Percentiles rank a stretch among this genome's conserved stretches.
phyloP scores from a whole-genome alignment of 2,888 invertebrate genomes.

The Diadegma fenestrale region DNA sequence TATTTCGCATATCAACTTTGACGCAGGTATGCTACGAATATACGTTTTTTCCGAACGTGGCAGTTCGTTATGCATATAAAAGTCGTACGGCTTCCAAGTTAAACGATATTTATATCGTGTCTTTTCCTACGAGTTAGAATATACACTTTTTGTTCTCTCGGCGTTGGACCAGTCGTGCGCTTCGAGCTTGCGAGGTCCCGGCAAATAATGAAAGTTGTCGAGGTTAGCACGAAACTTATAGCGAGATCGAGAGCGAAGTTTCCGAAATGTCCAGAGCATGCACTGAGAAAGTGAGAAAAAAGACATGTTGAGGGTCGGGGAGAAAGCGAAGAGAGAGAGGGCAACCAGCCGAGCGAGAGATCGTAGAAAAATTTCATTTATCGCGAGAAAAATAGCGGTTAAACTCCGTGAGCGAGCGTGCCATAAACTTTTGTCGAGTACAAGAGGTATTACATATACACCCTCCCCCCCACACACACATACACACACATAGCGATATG shows the following conservation, averaged over 20 bases:
- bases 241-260: constrained; percentile 33
- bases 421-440: constrained; percentile 72
- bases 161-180: neutral
- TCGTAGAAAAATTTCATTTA: constrained; percentile 82
- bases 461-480: neutral
- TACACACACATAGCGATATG: neutral
- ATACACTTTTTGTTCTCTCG: neutral
- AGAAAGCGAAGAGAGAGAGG: neutral
- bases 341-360: constrained; percentile 53
- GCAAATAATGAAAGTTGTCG: constrained; percentile 40
- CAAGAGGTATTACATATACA: constrained; percentile 27
- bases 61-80: neutral
- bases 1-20: neutral
- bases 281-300: constrained; percentile 1
- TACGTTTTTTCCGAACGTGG: neutral
- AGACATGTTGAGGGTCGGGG: neutral
- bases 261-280: constrained; percentile 52
- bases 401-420: constrained; percentile 75
- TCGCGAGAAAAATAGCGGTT: constrained; percentile 81
- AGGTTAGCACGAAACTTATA: constrained; percentile 11
- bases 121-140: neutral
- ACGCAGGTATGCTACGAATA: neutral
- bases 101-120: neutral
- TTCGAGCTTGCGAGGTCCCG: constrained; percentile 1
- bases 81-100: neutral